A percentile compares a stretch with the other conserved stretches of the same genome.
phyloP scores from a whole-genome alignment of 2,888 invertebrate species.

The Andrena minutula region DNA sequence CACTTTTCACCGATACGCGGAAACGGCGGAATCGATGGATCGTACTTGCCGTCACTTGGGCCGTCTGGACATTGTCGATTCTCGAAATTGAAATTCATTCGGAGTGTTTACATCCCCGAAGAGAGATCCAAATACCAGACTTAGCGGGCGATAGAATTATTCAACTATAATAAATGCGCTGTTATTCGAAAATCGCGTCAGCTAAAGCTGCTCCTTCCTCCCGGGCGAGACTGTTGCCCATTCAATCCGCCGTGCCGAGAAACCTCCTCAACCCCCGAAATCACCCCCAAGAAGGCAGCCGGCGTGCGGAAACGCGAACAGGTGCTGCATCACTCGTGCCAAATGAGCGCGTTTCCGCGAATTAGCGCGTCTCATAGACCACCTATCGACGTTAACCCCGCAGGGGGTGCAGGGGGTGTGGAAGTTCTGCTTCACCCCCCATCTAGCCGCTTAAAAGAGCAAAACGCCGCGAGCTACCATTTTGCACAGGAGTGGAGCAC shows the following conservation, averaged over 20 bases:
- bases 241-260: too few species aligned
- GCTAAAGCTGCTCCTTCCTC: too few species aligned
- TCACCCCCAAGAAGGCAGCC: too few species aligned
- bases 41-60: constrained; percentile 11
- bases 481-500: constrained; percentile 46
- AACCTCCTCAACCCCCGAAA: too few species aligned
- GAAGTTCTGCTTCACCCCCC: not conserved
- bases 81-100: not conserved
- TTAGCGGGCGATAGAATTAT: too few species aligned
- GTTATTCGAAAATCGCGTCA: too few species aligned
- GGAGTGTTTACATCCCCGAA: too few species aligned
- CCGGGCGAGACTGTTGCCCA: too few species aligned
- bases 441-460: constrained; percentile 49
- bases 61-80: not conserved
- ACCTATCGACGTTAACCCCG: not conserved
- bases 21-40: constrained; percentile 52
- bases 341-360: constrained; percentile 6
- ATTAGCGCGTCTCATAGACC: constrained; percentile 4
- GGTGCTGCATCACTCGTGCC: constrained; percentile 1
- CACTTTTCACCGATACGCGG: constrained; percentile 46
- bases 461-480: constrained; percentile 62
- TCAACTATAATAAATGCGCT: too few species aligned
- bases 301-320: not conserved
- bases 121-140: too few species aligned
- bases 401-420: constrained; percentile 6